A percentile compares a stretch with the other conserved stretches of the same genome.
phyloP scores from a whole-genome alignment of 1,140 invertebrate genomes.

The Caerostris extrusa region DNA sequence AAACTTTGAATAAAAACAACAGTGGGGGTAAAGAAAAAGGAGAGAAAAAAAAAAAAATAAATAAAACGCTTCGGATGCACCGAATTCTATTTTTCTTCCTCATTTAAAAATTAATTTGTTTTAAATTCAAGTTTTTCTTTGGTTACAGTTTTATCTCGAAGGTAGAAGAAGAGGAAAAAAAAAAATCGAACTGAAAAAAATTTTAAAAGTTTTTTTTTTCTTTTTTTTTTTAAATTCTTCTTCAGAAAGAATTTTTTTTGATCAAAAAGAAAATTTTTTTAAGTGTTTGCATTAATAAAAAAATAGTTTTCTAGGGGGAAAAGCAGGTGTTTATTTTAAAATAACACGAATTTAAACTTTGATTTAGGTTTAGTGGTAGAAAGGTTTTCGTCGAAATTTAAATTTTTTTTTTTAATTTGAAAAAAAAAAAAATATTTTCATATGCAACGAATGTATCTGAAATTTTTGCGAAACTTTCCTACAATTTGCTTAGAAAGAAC shows the following conservation, averaged over 20 bases:
- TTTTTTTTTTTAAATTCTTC: no score
- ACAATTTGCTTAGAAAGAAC: no score
- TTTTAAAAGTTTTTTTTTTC: background rate
- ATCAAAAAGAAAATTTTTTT: background rate
- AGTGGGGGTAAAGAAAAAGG: background rate
- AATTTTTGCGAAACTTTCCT: no score
- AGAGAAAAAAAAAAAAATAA: background rate
- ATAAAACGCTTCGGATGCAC: background rate
- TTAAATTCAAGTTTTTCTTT: background rate
- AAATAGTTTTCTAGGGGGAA: background rate
- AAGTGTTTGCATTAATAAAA: background rate
- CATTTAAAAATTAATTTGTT: constrained; percentile 48
- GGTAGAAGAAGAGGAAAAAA: background rate
- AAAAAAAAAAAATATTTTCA: no score
- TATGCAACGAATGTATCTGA: no score
- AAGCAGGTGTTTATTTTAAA: constrained; percentile 3
- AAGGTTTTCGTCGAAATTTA: background rate
- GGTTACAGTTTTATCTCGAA: background rate
- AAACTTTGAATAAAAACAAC: background rate
- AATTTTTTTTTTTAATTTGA: no score
- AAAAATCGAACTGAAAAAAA: background rate
- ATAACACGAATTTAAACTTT: constrained; percentile 8
- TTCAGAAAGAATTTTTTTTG: background rate
- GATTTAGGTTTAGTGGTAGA: background rate
- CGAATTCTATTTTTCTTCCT: background rate